These are phyloP conservation scores for Noturus placidus DNA, from an alignment of 2,113 vertebrate genomes.

Conservation along the genomic window DNA sequence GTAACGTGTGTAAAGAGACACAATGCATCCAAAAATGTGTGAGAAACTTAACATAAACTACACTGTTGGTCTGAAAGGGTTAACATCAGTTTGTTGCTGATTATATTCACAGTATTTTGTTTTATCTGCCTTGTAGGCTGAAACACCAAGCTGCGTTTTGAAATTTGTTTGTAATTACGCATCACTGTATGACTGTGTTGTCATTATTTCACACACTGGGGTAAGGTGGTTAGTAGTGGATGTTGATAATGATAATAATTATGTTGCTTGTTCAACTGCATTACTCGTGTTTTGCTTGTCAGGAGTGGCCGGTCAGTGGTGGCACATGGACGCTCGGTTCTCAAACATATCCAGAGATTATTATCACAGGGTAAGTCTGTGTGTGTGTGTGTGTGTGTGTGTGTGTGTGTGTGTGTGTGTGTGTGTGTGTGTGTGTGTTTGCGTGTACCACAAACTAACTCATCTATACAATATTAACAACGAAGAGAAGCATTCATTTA, in stretches of 20 bases:
- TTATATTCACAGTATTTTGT: not conserved
- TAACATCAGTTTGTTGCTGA: not conserved
- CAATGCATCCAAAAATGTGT: not conserved
- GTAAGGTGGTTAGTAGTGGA: not conserved
- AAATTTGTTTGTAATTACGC: slow-evolving; percentile 17
- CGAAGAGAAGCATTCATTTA: not conserved
- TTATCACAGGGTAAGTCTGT: slow-evolving; percentile 91
- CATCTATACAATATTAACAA: not conserved
- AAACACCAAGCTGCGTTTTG: slow-evolving; percentile 15
- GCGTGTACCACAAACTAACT: not conserved
- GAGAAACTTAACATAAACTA: not conserved
- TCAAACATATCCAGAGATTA: slow-evolving; percentile 93
- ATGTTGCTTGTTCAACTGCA: not conserved
- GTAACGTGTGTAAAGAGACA: not conserved
- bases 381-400: not conserved
- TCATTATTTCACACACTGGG: not conserved
- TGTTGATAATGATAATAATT: slow-evolving; percentile 2
- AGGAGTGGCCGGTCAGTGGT: slow-evolving; percentile 96
- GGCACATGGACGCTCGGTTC: slow-evolving; percentile 94
- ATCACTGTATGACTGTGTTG: not conserved
- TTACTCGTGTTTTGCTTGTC: slow-evolving; percentile 47
- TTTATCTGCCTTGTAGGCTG: not conserved
- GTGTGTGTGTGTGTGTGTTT: slow-evolving; percentile 6
- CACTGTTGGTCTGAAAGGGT: not conserved
- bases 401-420: not conserved